A percentile compares a stretch with the other conserved stretches of the same genome.
These are phyloP conservation scores for Ptychochromis oligacanthus DNA, from an alignment of 2,113 vertebrate species.

Conservation along the genomic window DNA sequence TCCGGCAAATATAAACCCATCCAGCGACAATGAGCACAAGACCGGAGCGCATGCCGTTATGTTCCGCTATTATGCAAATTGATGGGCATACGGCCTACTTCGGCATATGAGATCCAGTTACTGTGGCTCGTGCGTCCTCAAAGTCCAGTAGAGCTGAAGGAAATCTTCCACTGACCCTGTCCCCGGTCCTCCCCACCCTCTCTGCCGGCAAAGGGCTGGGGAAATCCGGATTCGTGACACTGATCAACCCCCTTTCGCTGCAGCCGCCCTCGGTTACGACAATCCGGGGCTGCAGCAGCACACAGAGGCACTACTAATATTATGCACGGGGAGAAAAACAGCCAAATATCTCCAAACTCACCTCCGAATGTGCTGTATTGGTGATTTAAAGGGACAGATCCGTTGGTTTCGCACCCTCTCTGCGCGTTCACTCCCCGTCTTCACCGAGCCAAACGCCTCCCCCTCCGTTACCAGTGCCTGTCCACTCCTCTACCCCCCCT, in stretches of 20 bases:
- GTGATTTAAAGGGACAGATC: conserved; percentile 82
- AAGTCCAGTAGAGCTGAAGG: conserved; percentile 51
- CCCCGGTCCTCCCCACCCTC: conserved; percentile 69
- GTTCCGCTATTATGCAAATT: conserved; percentile 65
- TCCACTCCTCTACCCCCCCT: conserved; percentile 68
- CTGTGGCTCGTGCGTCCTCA: conserved; percentile 36
- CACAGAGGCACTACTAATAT: conserved; percentile 38
- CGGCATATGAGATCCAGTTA: conserved; percentile 36
- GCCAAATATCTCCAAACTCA: conserved; percentile 75
- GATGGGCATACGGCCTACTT: conserved; percentile 61
- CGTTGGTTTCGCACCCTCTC: conserved; percentile 68
- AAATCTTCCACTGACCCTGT: conserved; percentile 71
- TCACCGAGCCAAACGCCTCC: conserved; percentile 78
- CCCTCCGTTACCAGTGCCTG: conserved; percentile 75
- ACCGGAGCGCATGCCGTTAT: conserved; percentile 58
- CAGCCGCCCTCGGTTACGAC: conserved; percentile 57
- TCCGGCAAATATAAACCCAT: conserved; percentile 44
- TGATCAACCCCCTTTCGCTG: conserved; percentile 63
- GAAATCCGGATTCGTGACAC: conserved; percentile 81
- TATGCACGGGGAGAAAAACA: conserved; percentile 48
- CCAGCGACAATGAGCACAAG: conserved; percentile 43
- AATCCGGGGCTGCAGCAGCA: conserved; percentile 38
- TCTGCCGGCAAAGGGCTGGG: conserved; percentile 70
- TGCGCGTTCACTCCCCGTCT: conserved; percentile 72
- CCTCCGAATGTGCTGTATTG: conserved; percentile 75